Percentiles rank a stretch among this genome's conserved stretches.
phyloP scores from a whole-genome alignment of 2,797 vertebrate genomes.

The Pteropus rufus region DNA sequence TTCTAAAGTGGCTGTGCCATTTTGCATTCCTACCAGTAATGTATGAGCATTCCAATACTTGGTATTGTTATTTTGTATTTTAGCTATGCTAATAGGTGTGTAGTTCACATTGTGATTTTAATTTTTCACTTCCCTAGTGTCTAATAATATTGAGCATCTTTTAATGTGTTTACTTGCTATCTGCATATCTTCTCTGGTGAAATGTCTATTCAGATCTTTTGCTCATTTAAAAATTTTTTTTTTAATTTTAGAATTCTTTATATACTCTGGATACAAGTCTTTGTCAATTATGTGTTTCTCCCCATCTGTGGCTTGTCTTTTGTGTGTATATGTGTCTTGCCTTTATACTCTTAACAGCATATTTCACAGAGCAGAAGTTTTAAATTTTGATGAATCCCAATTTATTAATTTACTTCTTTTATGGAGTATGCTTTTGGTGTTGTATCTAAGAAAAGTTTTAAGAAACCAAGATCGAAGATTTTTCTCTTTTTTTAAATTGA shows the following conservation, averaged over 20 bases:
- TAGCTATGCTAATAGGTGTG: neutral
- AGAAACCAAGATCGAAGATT: neutral
- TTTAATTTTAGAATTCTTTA: neutral
- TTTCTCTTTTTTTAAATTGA: neutral
- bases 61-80: conserved; percentile 17
- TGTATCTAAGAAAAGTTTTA: neutral
- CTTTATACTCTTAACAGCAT: neutral
- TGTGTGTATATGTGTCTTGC: neutral
- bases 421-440: neutral
- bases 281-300: neutral
- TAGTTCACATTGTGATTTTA: neutral
- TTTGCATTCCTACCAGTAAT: neutral
- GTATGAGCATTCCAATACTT: neutral
- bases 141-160: neutral
- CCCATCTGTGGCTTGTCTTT: neutral
- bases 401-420: neutral
- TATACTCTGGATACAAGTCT: neutral
- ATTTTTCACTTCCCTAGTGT: neutral
- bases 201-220: neutral
- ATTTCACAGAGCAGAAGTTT: neutral
- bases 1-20: neutral
- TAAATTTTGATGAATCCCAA: neutral
- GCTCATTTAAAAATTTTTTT: neutral
- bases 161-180: neutral
- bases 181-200: neutral